phyloP scores from a whole-genome alignment of 2,888 invertebrate species.

The Cantharis nigra region DNA sequence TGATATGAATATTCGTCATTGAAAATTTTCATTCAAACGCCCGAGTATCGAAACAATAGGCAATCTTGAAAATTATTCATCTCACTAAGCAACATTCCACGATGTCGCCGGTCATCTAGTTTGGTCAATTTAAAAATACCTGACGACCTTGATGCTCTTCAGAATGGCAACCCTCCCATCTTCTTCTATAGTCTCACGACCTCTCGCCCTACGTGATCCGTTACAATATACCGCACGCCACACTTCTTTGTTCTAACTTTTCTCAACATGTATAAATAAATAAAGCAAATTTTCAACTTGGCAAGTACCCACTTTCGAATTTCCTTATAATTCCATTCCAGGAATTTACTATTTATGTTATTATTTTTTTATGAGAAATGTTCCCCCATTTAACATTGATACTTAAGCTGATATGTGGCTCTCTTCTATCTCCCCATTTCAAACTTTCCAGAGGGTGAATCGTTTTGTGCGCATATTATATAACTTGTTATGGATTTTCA shows the following conservation, averaged over 20 bases:
- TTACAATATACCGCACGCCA: constrained; percentile 12
- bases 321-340: background rate
- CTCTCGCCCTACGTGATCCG: constrained; percentile 33
- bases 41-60: background rate
- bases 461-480: background rate
- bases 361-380: background rate
- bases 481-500: background rate
- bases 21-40: background rate
- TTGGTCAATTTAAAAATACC: constrained; percentile 38
- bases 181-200: constrained; percentile 36
- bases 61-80: background rate
- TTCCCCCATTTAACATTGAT: background rate
- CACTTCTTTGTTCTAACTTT: constrained; percentile 2
- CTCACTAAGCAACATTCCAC: constrained; percentile 15
- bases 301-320: background rate
- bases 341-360: background rate
- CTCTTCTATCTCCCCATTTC: background rate
- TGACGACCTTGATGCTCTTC: constrained; percentile 39
- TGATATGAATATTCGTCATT: background rate
- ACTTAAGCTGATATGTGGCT: background rate
- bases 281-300: background rate
- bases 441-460: background rate
- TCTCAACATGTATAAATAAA: background rate
- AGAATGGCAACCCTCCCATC: constrained; percentile 37
- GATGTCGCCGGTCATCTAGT: constrained; percentile 29